These are phyloP conservation scores for Platyrinchus mystaceus DNA, from an alignment of 2,797 vertebrate species.

Conservation along the genomic window DNA sequence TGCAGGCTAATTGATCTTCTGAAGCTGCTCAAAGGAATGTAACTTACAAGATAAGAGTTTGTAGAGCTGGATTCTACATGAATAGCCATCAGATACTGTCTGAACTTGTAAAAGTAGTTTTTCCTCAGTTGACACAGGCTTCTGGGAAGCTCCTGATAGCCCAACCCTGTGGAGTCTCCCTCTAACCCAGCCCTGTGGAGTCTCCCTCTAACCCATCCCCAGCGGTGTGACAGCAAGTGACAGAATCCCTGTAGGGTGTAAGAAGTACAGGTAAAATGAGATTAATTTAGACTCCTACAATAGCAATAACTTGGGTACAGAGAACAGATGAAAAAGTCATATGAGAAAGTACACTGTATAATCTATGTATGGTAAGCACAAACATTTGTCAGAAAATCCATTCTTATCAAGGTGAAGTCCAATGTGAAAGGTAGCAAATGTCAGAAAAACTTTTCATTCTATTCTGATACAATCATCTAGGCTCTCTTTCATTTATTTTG, in stretches of 20 bases:
- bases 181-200: not conserved
- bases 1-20: not conserved
- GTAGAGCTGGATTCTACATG: not conserved
- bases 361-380: not conserved
- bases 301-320: not conserved
- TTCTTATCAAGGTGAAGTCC: not conserved
- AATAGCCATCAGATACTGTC: not conserved
- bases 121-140: not conserved
- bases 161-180: not conserved
- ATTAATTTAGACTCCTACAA: not conserved
- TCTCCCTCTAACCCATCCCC: not conserved
- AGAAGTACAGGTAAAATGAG: not conserved
- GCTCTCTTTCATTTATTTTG: not conserved
- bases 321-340: not conserved
- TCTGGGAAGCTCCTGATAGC: not conserved
- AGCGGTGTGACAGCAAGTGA: not conserved
- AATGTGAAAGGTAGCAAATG: not conserved
- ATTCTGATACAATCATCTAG: not conserved
- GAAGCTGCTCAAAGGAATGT: not conserved
- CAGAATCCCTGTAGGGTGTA: not conserved
- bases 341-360: not conserved
- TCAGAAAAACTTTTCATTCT: not conserved
- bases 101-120: not conserved
- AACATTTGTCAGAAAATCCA: not conserved
- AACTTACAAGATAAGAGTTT: not conserved